Evolutionary conservation across 2,113 vertebrate genomes (phyloP), one percentile per base, ranked within the genome.

Genomic region (Pyrgilauda ruficollis): DNA sequence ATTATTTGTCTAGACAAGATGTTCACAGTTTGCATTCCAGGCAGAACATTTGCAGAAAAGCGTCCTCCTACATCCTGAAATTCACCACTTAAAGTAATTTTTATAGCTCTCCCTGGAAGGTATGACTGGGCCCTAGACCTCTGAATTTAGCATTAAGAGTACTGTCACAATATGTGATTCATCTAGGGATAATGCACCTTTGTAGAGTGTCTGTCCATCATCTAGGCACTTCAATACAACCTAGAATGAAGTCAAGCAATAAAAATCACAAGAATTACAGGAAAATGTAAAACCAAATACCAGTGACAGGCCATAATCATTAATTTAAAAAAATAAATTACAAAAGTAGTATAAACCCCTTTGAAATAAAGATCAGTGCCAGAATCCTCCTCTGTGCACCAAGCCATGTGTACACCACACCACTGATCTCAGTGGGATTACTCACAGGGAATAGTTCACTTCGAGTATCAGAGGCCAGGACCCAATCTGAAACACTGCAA

Each of bases 141-240:
- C 84, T 56, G 62, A 19, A 76, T 76, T 56, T 94, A 18, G 39
- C 27, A 1, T 41, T 46, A 41, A 27, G 55, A 73, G n/a, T 44
- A 68, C 8, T 87, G 53, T 53, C 73, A 94, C 74, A 49, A 7
- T 27, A 61, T 64, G 26, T 33, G 74, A 94, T 47, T 92, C 44
- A 73, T 33, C 74, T 46, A 15, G 37, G 64, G 55, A 72, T 74
- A 78, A 49, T n/a, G 52, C 52, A 82, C 46, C 37, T 76, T 69
- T 52, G 64, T 61, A 37, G 58, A 31, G 41, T 87, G 74, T 73
- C 89, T 93, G 89, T 52, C 84, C 94, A 84, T 89, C 84, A 94
- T 22, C 49, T 37, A 87, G 53, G 74, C 62, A 73, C n/a, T 52
- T 92, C 41, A 76, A 62, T 85, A 79, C 44, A 82, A 89, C 58